Conservation (phyloP, 2,888 invertebrate genomes). For the Brachyopa scutellaris region DNA sequence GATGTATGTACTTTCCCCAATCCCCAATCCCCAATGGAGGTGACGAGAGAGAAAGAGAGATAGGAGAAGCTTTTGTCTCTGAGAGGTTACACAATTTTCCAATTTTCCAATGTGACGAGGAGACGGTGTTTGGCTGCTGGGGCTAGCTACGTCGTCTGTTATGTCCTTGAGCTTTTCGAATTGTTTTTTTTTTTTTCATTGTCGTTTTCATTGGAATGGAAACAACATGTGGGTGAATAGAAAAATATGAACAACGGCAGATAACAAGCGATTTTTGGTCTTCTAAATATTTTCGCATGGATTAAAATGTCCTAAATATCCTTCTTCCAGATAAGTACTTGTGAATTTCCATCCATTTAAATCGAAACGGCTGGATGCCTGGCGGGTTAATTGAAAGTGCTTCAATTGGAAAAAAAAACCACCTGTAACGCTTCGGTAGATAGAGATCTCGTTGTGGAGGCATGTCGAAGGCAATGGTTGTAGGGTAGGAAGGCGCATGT, state of each 20-base stretch:
- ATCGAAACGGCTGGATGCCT: conserved; percentile 6
- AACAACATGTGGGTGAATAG: conserved; percentile 68
- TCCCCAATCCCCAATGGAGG: no score
- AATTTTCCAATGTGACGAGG: conserved; percentile 48
- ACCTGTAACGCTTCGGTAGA: conserved; percentile 39
- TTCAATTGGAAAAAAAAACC: no score
- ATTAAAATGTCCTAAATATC: conserved; percentile 18
- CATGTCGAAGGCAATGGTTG: not conserved
- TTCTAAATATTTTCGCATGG: not conserved
- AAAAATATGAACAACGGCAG: conserved; percentile 7
- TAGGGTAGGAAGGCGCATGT: not conserved
- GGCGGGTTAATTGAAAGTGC: no score
- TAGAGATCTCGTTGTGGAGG: conserved; percentile 8
- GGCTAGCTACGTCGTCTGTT: conserved; percentile 19
- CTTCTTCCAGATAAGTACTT: not conserved
- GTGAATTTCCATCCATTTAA: conserved; percentile 1
- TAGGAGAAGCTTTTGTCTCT: conserved; percentile 6
- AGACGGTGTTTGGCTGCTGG: not conserved
- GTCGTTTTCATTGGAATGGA: conserved; percentile 61
- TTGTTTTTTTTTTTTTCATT: not conserved
- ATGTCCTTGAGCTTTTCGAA: conserved; percentile 72
- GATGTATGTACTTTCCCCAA: no score
- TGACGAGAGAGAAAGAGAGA: no score
- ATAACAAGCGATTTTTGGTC: conserved; percentile 14
- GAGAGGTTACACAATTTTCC: not conserved